Base-by-base conservation (phyloP, 2,888 invertebrate genomes). In the Megamerina dolium region DNA sequence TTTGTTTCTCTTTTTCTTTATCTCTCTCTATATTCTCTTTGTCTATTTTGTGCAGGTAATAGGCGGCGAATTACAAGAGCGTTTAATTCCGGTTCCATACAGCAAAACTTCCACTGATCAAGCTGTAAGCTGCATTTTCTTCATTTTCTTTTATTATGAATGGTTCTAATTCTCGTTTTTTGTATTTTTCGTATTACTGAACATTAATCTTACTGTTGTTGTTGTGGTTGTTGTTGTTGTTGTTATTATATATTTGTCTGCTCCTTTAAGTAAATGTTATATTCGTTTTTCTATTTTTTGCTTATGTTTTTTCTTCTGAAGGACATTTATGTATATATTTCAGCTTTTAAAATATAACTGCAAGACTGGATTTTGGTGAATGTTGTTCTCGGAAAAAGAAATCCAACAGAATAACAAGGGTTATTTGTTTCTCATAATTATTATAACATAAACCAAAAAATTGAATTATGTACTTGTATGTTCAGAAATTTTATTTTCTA, bases 41-140 rank as follows among this genome's bases (percentile, higher is more conserved):
- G n/a, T n/a, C n/a, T n/a, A n/a, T n/a, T n/a, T 86, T 82, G 87
- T 89, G 84, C 90, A 95, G 95, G 94, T 95, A 86, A 95, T 95
- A 89, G 94, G 94, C 87, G 95, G 95, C 81, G 93, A 94, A 83
- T 92, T 92, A 83, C 92, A 94, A 86, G 94, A 94, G 83, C 91
- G 94, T 81, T 90, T 95, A 87, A 94, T 95, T 79, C 93, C 95
- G 79, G 94, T 95, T 79, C 95, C 94, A 78, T 94, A 94, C 88
- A 94, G 94, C 92, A 94, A 94, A 89, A 93, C 91, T 79, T 92
- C 93, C 79, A 95, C 94, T 81, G 95, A 95, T 84, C 95, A 95
- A 89, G 94, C 94, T 91, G 95, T 95, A 95, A 95, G 95, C 80
- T n/a, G n/a, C n/a, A n/a, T n/a, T 23, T 23, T 23, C 10, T 23